A percentile compares a stretch with the other conserved stretches of the same genome.
Evolutionary conservation across 2,797 vertebrate genomes (phyloP).

Genomic region (Thaleichthys pacificus): DNA sequence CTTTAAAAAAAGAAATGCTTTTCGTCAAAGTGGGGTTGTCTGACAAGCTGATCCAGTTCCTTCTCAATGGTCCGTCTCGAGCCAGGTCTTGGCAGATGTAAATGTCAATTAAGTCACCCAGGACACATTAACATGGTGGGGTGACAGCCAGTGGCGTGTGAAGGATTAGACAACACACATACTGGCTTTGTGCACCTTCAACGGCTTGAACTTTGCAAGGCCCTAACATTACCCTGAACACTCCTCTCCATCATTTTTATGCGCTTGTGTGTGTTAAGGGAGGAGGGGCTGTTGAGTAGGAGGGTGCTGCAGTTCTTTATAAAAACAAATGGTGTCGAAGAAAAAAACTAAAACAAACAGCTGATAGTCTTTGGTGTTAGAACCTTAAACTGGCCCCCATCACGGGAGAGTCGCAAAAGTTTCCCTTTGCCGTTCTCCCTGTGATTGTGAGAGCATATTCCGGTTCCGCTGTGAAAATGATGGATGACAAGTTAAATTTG

Average conservation of each 20-base stretch:
- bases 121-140: conserved; percentile 67
- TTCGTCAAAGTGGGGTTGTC: background rate
- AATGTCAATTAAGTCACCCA: conserved; percentile 71
- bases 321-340: conserved; percentile 35
- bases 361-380: conserved; percentile 50
- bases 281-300: background rate
- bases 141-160: conserved; percentile 69
- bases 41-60: conserved; percentile 21
- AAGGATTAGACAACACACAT: conserved; percentile 67
- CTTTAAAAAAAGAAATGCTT: background rate
- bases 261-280: conserved; percentile 12
- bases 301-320: conserved; percentile 41
- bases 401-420: conserved; percentile 64
- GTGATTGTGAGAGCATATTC: conserved; percentile 92
- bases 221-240: conserved; percentile 64
- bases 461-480: conserved; percentile 95
- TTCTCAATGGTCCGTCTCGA: conserved; percentile 21
- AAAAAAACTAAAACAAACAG: conserved; percentile 11
- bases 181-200: conserved; percentile 64
- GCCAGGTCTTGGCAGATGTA: conserved; percentile 57
- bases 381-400: conserved; percentile 50
- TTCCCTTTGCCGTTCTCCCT: conserved; percentile 84
- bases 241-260: conserved; percentile 73
- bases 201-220: conserved; percentile 71
- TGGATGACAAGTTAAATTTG: conserved; percentile 99